These are phyloP conservation scores for Prunella himalayana DNA, from an alignment of 2,113 vertebrate species.

Conservation along the genomic window DNA sequence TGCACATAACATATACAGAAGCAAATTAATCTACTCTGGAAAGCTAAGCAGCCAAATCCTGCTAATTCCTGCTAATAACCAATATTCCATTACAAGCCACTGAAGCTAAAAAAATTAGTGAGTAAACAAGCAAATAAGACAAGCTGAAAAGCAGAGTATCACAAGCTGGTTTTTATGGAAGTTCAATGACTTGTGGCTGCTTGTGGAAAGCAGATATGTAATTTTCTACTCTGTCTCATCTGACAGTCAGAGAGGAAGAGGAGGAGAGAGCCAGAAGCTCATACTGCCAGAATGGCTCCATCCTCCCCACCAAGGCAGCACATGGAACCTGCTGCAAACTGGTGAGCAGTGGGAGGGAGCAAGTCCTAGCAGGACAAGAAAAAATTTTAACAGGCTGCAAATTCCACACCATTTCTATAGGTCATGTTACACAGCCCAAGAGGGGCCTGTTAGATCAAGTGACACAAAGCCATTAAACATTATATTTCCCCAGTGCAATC, in stretches of 20 bases:
- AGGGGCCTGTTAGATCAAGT: not conserved
- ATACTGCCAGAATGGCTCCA: not conserved
- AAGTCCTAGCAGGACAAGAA: not conserved
- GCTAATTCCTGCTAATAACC: not conserved
- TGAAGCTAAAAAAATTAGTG: not conserved
- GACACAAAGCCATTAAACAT: conserved; percentile 5
- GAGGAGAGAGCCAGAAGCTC: not conserved
- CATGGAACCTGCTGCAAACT: not conserved
- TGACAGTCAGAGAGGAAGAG: not conserved
- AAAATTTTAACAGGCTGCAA: not conserved
- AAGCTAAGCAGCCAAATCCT: not conserved
- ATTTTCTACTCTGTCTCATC: not conserved
- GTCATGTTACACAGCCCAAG: not conserved
- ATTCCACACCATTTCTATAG: not conserved
- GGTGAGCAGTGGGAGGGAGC: not conserved
- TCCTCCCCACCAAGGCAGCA: not conserved
- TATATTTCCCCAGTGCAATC: conserved; percentile 14
- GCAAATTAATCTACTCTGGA: not conserved
- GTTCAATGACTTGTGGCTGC: not conserved
- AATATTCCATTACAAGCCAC: not conserved
- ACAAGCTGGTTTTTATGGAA: not conserved
- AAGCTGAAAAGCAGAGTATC: not conserved
- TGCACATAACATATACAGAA: not conserved
- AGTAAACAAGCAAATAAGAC: not conserved
- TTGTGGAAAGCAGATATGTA: not conserved